These are phyloP conservation scores for Drosophila hamatofila DNA, from an alignment of 2,888 invertebrate species.

Conservation along the genomic window DNA sequence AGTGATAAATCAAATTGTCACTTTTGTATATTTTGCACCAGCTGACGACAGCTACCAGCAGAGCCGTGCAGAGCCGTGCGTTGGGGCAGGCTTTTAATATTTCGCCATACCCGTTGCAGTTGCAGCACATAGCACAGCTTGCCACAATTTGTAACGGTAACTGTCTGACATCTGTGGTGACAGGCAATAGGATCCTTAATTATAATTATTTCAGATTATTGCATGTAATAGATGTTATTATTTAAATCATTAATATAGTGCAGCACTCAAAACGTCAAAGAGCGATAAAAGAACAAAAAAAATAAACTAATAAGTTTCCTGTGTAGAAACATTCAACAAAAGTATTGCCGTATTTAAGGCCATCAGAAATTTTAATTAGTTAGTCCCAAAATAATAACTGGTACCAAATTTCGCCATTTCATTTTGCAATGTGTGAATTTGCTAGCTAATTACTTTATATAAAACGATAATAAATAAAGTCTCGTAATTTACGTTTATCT, in stretches of 20 bases:
- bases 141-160: conserved; percentile 22
- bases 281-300: background rate
- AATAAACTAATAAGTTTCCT: background rate
- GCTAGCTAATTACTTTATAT: too few relatives aligned
- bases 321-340: background rate
- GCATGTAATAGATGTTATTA: conserved; percentile 72
- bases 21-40: conserved; percentile 82
- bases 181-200: conserved; percentile 45
- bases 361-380: background rate
- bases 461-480: background rate
- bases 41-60: conserved; percentile 61
- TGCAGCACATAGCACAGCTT: conserved; percentile 9
- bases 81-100: conserved; percentile 45
- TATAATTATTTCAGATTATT: conserved; percentile 76
- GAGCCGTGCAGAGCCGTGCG: conserved; percentile 23
- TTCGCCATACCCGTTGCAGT: conserved; percentile 22
- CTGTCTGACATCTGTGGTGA: conserved; percentile 31
- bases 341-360: background rate
- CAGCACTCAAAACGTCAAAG: background rate
- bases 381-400: background rate
- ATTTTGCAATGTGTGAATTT: background rate
- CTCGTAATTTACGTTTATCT: background rate
- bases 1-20: conserved; percentile 85
- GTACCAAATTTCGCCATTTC: too few relatives aligned
- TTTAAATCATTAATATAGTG: conserved; percentile 63